Conservation (phyloP, 2,888 invertebrate genomes). For the Julus scandinavius region DNA sequence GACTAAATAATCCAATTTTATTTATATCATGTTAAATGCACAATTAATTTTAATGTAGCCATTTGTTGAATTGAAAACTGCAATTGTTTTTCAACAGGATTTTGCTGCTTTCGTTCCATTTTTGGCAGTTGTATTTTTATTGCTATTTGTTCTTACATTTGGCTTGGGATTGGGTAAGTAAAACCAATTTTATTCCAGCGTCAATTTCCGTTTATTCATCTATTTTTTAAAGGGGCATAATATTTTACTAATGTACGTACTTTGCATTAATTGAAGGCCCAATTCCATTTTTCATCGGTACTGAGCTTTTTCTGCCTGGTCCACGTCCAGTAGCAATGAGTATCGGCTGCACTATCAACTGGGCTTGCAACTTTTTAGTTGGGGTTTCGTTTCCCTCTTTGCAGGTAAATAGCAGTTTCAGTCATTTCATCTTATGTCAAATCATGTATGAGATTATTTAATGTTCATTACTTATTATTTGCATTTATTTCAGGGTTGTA, state of each 20-base stretch:
- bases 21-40: too few species aligned
- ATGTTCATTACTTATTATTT: neutral
- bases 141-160: conserved; percentile 81
- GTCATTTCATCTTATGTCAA: neutral
- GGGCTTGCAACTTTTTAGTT: conserved; percentile 88
- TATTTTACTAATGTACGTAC: neutral
- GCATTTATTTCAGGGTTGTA: neutral
- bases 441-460: neutral
- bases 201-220: neutral
- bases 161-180: conserved; percentile 79
- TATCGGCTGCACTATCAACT: conserved; percentile 85
- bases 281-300: conserved; percentile 62
- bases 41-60: neutral
- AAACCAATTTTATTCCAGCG: neutral
- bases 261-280: conserved; percentile 58
- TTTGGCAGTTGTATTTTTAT: conserved; percentile 76
- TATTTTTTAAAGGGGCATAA: neutral
- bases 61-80: neutral
- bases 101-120: conserved; percentile 66
- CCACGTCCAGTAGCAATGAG: conserved; percentile 88
- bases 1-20: too few species aligned
- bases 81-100: conserved; percentile 38
- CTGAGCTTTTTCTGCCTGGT: conserved; percentile 84
- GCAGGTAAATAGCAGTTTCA: conserved; percentile 64
- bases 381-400: conserved; percentile 74